Evolutionary conservation across 2,797 vertebrate genomes (phyloP).

Genomic region (Helarctos malayanus): DNA sequence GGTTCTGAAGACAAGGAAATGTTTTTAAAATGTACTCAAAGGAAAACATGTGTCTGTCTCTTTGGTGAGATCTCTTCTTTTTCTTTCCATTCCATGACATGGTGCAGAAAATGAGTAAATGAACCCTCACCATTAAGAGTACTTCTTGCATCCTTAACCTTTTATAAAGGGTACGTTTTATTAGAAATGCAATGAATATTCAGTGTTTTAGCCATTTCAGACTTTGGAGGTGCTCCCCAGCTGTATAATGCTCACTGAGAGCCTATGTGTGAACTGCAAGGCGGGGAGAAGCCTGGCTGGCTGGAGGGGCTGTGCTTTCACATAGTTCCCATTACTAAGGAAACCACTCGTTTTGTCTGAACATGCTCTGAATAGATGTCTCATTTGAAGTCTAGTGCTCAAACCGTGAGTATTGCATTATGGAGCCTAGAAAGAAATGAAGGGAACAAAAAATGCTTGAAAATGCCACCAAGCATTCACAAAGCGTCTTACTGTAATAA

Average conservation of each 20-base stretch:
- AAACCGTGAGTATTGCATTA: conserved; percentile 85
- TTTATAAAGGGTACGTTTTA: conserved; percentile 58
- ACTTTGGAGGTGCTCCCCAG: conserved; percentile 25
- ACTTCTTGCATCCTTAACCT: conserved; percentile 46
- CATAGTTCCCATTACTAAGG: conserved; percentile 89
- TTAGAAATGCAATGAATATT: conserved; percentile 54
- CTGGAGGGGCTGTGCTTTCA: conserved; percentile 82
- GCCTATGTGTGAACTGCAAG: conserved; percentile 66
- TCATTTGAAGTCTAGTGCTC: conserved; percentile 91
- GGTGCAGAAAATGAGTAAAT: conserved; percentile 64
- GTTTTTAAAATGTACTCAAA: conserved; percentile 25
- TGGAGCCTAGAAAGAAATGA: conserved; percentile 83
- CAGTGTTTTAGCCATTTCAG: conserved; percentile 57
- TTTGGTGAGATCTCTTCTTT: background rate
- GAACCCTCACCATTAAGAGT: conserved; percentile 4
- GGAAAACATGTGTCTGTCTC: conserved; percentile 39
- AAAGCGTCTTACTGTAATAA: conserved; percentile 49
- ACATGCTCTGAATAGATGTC: conserved; percentile 89
- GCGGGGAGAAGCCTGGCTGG: conserved; percentile 66
- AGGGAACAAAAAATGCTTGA: conserved; percentile 81
- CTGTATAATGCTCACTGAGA: conserved; percentile 53
- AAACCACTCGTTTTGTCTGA: conserved; percentile 89
- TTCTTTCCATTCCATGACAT: conserved; percentile 26
- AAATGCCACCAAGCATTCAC: conserved; percentile 65
- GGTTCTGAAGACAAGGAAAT: conserved; percentile 34